phyloP scores from a whole-genome alignment of 2,888 invertebrate genomes.

The Brachyopa scutellaris region DNA sequence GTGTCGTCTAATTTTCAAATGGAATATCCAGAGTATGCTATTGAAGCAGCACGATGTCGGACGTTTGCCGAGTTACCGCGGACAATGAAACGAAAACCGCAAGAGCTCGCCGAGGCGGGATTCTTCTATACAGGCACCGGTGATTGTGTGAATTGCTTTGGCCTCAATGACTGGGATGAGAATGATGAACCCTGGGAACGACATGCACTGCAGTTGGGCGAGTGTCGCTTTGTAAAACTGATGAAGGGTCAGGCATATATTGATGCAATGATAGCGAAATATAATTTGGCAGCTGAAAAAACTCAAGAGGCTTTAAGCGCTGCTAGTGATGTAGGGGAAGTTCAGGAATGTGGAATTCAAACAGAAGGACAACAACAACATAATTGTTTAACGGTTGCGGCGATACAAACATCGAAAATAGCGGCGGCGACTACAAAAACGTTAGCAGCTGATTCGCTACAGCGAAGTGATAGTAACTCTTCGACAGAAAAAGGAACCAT shows the following conservation, averaged over 20 bases:
- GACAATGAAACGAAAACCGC: slow-evolving; percentile 90
- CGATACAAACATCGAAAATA: neutral
- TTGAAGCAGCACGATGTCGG: slow-evolving; percentile 86
- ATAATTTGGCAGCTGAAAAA: slow-evolving; percentile 74
- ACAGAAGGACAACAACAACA: slow-evolving; percentile 29
- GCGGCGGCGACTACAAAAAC: too few species aligned
- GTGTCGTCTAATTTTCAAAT: slow-evolving; percentile 81
- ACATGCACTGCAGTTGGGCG: slow-evolving; percentile 96
- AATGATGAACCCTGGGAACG: slow-evolving; percentile 97
- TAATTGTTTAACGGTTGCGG: slow-evolving; percentile 9
- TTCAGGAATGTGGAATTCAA: slow-evolving; percentile 52
- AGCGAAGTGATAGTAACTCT: slow-evolving; percentile 49
- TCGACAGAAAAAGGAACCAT: slow-evolving; percentile 69
- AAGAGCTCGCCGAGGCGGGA: slow-evolving; percentile 92
- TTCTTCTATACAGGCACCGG: slow-evolving; percentile 95
- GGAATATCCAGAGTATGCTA: slow-evolving; percentile 87
- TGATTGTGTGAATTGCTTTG: slow-evolving; percentile 96
- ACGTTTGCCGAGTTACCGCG: slow-evolving; percentile 92
- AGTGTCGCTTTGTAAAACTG: slow-evolving; percentile 91
- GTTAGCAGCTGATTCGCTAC: slow-evolving; percentile 30
- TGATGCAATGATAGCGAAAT: slow-evolving; percentile 80
- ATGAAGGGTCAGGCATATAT: slow-evolving; percentile 92
- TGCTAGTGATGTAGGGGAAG: slow-evolving; percentile 47
- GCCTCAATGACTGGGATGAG: slow-evolving; percentile 95
- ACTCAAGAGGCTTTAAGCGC: slow-evolving; percentile 53